These are phyloP conservation scores for Drosophila ficusphila DNA, from an alignment of 1,140 invertebrate species.

Conservation along the genomic window DNA sequence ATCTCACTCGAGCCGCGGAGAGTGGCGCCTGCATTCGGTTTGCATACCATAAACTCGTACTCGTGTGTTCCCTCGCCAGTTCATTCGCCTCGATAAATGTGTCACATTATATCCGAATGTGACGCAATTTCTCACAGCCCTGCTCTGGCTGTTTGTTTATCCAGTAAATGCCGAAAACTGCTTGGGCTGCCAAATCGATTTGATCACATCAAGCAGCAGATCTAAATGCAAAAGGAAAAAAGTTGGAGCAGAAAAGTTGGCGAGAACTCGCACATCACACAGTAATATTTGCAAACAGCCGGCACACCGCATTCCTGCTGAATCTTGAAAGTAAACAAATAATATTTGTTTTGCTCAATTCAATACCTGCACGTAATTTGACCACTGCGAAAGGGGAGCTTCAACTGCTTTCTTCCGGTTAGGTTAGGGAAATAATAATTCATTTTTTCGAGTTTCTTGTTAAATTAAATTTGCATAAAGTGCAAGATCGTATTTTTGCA, in stretches of 20 bases:
- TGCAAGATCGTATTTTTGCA: neutral
- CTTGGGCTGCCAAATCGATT: conserved; percentile 42
- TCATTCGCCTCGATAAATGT: conserved; percentile 55
- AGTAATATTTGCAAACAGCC: conserved; percentile 24
- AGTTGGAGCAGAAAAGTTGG: neutral
- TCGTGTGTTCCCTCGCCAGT: neutral
- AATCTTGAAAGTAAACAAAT: conserved; percentile 27
- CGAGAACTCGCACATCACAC: neutral
- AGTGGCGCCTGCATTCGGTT: conserved; percentile 14
- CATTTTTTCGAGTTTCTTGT: neutral
- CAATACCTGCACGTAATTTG: conserved; percentile 29
- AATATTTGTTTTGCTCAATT: conserved; percentile 22
- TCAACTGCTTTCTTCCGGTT: conserved; percentile 13
- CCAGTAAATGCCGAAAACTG: conserved; percentile 16
- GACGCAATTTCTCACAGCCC: conserved; percentile 65
- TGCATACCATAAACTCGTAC: neutral
- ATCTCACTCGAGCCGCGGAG: neutral
- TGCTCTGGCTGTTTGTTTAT: conserved; percentile 48
- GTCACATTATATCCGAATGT: conserved; percentile 67
- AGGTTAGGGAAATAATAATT: neutral
- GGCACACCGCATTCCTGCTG: conserved; percentile 18
- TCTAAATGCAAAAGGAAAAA: conserved; percentile 1
- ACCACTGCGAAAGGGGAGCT: neutral
- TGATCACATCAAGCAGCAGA: conserved; percentile 18
- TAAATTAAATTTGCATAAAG: neutral